phyloP scores from a whole-genome alignment of 2,888 invertebrate species.

The Aleiodes leptofemur region DNA sequence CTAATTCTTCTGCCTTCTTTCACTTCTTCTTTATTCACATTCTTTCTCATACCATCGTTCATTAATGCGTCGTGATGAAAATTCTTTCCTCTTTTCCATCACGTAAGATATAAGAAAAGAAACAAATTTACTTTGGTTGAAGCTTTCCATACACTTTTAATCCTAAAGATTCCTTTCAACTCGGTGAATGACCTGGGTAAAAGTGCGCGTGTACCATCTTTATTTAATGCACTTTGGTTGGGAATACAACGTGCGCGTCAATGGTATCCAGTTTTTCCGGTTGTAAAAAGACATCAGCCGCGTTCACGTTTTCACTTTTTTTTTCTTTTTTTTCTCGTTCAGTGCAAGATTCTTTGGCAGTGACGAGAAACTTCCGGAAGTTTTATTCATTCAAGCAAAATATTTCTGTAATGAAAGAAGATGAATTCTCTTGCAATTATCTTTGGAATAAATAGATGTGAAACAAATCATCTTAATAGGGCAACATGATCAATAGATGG shows the following conservation, averaged over 20 bases:
- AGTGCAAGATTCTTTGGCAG: background rate
- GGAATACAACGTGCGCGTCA: constrained; percentile 22
- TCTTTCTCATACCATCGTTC: background rate
- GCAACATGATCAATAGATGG: too few relatives aligned
- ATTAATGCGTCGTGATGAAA: constrained; percentile 9
- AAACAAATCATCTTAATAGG: too few relatives aligned
- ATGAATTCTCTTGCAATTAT: too few relatives aligned
- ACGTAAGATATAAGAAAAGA: background rate
- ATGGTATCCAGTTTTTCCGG: constrained; percentile 30
- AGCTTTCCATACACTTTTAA: constrained; percentile 14
- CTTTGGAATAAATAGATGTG: too few relatives aligned
- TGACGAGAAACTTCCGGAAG: constrained; percentile 38
- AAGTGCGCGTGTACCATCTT: constrained; percentile 28
- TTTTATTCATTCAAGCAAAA: constrained; percentile 13
- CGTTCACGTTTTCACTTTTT: constrained; percentile 25
- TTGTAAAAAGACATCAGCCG: background rate
- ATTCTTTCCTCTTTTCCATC: too few relatives aligned
- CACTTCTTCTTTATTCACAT: background rate
- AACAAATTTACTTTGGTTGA: background rate
- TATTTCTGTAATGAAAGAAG: too few relatives aligned
- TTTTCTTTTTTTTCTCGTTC: background rate
- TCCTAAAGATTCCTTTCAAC: background rate
- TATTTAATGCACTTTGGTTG: constrained; percentile 10
- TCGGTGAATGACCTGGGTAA: constrained; percentile 24
- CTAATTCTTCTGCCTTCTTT: background rate